A percentile compares a stretch with the other conserved stretches of the same genome.
Evolutionary conservation across 2,113 vertebrate genomes (phyloP).

Genomic region (Gymnogyps californianus): DNA sequence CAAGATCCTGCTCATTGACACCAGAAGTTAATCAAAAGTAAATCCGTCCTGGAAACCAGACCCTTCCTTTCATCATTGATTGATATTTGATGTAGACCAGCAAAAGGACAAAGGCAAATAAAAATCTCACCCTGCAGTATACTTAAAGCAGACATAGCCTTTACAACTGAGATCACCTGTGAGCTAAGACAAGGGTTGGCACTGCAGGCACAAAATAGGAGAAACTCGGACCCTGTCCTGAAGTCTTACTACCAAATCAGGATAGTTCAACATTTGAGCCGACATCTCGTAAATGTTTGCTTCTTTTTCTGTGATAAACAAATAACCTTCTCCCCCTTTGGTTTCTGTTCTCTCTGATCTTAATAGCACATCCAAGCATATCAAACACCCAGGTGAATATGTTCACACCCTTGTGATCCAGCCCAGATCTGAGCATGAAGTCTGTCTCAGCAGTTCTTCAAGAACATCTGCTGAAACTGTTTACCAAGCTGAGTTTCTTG

Average conservation of each 20-base stretch:
- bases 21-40: background rate
- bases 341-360: background rate
- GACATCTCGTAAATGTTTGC: background rate
- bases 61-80: background rate
- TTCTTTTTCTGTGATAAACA: background rate
- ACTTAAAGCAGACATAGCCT: background rate
- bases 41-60: background rate
- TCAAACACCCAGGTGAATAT: background rate
- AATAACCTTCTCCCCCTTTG: background rate
- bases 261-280: background rate
- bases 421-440: background rate
- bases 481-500: background rate
- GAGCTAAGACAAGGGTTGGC: background rate
- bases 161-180: background rate
- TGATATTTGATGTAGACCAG: background rate
- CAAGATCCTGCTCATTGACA: background rate
- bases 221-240: background rate
- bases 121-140: background rate
- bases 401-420: background rate
- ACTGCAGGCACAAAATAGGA: background rate
- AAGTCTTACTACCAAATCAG: background rate
- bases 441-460: background rate
- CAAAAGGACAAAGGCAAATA: background rate
- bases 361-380: background rate
- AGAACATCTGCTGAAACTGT: background rate